phyloP scores from a whole-genome alignment of 2,113 vertebrate species.

The Proteles cristata region DNA sequence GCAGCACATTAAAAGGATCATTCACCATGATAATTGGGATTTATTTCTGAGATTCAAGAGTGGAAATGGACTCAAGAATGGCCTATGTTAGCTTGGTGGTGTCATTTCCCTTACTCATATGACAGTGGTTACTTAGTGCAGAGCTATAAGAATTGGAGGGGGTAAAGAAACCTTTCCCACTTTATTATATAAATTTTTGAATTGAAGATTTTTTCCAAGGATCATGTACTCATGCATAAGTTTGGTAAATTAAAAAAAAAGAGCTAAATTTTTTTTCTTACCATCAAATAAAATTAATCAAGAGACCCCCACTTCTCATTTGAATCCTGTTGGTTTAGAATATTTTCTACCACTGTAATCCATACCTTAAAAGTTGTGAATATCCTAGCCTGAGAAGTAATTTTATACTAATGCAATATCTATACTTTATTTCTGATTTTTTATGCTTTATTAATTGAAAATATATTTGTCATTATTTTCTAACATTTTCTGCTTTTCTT shows the following conservation, averaged over 20 bases:
- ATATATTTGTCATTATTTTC: constrained; percentile 18
- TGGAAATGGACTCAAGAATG: not conserved
- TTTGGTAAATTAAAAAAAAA: not conserved
- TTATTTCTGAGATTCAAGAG: not conserved
- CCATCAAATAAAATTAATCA: not conserved
- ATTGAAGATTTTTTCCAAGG: not conserved
- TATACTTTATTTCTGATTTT: constrained; percentile 31
- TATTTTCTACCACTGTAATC: not conserved
- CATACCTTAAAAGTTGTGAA: not conserved
- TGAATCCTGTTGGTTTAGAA: not conserved
- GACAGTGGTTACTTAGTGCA: not conserved
- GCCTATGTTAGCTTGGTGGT: not conserved
- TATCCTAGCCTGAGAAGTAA: not conserved
- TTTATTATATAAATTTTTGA: not conserved
- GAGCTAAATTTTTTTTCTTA: not conserved
- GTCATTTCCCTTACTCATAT: not conserved
- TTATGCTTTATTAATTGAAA: not conserved
- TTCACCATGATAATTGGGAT: not conserved
- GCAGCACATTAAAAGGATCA: not conserved
- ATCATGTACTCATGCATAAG: not conserved
- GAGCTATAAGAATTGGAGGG: not conserved
- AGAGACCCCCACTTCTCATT: not conserved
- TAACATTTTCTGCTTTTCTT: constrained; percentile 41
- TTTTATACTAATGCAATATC: not conserved
- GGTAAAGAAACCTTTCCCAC: not conserved